phyloP scores from a whole-genome alignment of 2,888 invertebrate genomes.

The Ecdyonurus torrentis region DNA sequence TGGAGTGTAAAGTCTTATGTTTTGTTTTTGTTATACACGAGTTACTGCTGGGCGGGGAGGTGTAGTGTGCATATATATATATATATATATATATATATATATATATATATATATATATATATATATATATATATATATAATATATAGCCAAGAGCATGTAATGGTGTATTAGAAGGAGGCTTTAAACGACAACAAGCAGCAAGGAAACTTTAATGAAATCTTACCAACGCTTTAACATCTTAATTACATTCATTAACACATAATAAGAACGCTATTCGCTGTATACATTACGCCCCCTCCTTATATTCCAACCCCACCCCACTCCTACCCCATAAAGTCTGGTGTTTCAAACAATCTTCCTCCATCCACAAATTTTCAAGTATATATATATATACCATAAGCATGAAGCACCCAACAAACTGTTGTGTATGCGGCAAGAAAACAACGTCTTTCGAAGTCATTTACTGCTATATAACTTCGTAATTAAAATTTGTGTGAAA shows the following conservation, averaged over 20 bases:
- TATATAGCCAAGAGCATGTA: background rate
- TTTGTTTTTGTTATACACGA: background rate
- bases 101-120: too few species aligned
- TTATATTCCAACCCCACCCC: background rate
- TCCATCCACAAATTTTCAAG: too few species aligned
- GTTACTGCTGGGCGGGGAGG: too few species aligned
- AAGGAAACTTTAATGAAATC: conserved; percentile 10
- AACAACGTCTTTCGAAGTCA: too few species aligned
- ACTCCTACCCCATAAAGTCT: background rate
- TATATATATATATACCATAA: too few species aligned
- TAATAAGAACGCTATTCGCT: conserved; percentile 9
- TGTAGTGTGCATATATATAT: too few species aligned
- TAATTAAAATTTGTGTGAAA: background rate
- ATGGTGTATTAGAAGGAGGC: background rate
- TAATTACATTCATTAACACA: conserved; percentile 12
- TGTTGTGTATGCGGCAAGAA: too few species aligned
- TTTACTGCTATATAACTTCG: too few species aligned
- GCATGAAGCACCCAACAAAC: too few species aligned
- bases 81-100: too few species aligned
- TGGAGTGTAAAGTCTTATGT: background rate
- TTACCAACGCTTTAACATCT: conserved; percentile 10
- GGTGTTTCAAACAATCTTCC: background rate
- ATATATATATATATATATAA: too few species aligned
- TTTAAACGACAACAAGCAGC: conserved; percentile 3
- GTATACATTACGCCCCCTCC: conserved; percentile 8